Conservation (phyloP, 2,113 vertebrate genomes). For the Parotia lawesii region DNA sequence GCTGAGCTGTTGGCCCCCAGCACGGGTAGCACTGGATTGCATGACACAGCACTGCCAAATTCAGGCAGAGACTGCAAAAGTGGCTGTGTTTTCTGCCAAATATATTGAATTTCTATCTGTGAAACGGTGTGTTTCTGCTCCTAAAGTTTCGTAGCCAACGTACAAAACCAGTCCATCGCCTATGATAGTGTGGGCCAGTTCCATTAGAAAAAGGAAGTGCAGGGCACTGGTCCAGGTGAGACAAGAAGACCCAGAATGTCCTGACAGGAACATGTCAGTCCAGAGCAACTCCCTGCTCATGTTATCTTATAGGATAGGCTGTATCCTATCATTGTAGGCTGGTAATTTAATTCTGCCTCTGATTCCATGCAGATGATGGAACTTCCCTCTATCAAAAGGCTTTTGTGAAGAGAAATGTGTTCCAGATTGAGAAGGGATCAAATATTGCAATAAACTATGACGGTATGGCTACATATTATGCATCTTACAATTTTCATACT, state of each 20-base stretch:
- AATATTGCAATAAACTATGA: background rate
- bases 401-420: background rate
- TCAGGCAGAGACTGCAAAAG: background rate
- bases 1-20: background rate
- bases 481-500: background rate
- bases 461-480: rapidly evolving
- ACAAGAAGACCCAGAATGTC: background rate
- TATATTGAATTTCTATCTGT: background rate
- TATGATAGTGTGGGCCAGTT: too few species aligned
- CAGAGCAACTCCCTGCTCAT: background rate
- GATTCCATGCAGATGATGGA: background rate
- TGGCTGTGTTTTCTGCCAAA: background rate
- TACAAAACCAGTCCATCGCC: background rate
- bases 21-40: rapidly evolving
- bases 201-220: background rate
- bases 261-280: background rate
- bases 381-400: background rate
- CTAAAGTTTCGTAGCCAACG: background rate
- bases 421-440: background rate
- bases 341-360: background rate
- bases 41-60: background rate
- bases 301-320: background rate
- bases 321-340: background rate
- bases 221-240: background rate
- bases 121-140: background rate